Base-by-base conservation (phyloP, 1,140 invertebrate genomes). In the Prorops nasuta region DNA sequence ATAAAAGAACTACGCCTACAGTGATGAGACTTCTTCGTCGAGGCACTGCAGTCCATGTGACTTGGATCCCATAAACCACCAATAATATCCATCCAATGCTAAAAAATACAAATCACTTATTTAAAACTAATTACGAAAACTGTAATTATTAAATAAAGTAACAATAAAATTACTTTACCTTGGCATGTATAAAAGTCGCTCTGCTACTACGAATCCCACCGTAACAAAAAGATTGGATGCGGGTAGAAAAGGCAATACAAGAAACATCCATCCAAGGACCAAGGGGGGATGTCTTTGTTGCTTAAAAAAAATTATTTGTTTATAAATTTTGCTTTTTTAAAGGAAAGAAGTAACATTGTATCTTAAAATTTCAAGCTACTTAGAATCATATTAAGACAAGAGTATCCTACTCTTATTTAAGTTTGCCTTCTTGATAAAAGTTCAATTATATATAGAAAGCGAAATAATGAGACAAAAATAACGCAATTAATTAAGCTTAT, bases 191-290 rank as follows among this genome's bases (percentile, higher is more conserved):
- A 95, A 81, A n/a, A 94, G 85, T 64, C 92, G 80, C 72, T 96
- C 92, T 6, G 92, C 92, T 1, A 94, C 85, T 1, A 94, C 91
- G 71, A 96, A 96, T 12, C 92, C 92, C 10, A 95, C 92, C 1
- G 89, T 91, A 60, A 94, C 86, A 54, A 94, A 82, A 40, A 94
- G 71, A 75, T 95, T 95, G 39, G 89, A 88, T 4, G 92, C 91
- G 3, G 92, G 92, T 32, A 95, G 78, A 71, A 93, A 94, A 9
- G 91, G 88, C 15, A 94, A 69, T 24, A 90, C 81, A 28, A 90
- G 75, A 52, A 90, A 76, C 63, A 86, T 73, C 58, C 84, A 67
- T 10, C 85, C 86, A 28, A 86, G 79, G 14, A 84, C 76, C 10
- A 84, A 76, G 8, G 85, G 81, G 0, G 80, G 77, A 64, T 87